Evolutionary conservation across 2,113 vertebrate species (phyloP), one percentile per base, ranked within the genome.

Genomic region (Sisor rabdophorus): DNA sequence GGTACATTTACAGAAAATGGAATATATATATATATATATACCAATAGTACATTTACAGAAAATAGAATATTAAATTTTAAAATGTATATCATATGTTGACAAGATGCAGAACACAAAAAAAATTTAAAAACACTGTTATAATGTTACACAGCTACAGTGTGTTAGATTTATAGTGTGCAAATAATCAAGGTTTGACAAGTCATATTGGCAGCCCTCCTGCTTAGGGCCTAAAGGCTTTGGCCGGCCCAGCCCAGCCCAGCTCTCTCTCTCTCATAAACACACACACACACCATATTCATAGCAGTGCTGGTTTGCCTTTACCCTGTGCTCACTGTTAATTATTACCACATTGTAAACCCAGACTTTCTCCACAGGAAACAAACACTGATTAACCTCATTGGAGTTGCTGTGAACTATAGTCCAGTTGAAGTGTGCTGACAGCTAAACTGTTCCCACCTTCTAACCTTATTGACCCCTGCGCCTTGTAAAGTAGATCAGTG

Each of bases 381-480:
- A 86, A 87, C 87, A 88, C 87, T 89, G 82, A 92, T 91, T 89
- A 89, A 91, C 88, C 86, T 86, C 53, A 81, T 65, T 72, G 64
- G 67, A 61, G 71, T 79, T 80, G 71, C 84, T 84, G 72, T 71
- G 74, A 81, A 83, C 69, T 56, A 75, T 59, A 72, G 78, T 79
- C 78, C 74, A 73, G 68, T 59, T 80, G 60, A 73, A 79, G 81
- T 44, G 79, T 75, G 56, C 36, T 75, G 76, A 76, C 69, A 73
- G 79, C 71, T 73, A 79, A 82, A 84, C 81, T 65, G 54, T 78
- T 82, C 65, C 74, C 77, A 81, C 77, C 70, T 72, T 81, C 68
- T 76, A 75, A 75, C 83, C 67, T 73, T 75, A 22, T 59, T 76
- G 73, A 61, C 73, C 76, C 50, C 69, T 69, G 50, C 61, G 72